Conservation (phyloP, 2,888 invertebrate genomes). For the Eupithecia vulgata region DNA sequence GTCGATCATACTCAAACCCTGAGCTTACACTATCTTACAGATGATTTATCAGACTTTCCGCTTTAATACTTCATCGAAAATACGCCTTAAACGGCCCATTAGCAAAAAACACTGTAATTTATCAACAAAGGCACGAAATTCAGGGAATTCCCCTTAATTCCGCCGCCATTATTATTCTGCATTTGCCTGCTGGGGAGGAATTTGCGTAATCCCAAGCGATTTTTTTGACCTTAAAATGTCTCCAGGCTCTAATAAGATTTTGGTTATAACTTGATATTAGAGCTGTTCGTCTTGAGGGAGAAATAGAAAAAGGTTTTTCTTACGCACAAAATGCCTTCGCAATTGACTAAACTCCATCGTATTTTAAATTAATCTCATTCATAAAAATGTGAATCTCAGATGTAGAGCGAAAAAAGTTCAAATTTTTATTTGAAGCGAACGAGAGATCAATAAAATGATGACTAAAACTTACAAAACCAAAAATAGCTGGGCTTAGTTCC, state of each 20-base stretch:
- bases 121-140: conserved; percentile 72
- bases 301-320: not conserved
- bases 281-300: conserved; percentile 1
- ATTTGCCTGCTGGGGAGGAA: conserved; percentile 68
- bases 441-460: too few relatives aligned
- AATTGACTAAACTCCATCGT: too few relatives aligned
- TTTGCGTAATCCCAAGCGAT: conserved; percentile 69
- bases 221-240: conserved; percentile 53
- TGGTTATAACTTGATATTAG: conserved; percentile 24
- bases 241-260: conserved; percentile 30
- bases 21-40: conserved; percentile 30
- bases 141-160: conserved; percentile 67
- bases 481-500: too few relatives aligned
- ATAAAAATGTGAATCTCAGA: not conserved
- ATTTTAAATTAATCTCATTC: not conserved
- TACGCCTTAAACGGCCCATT: conserved; percentile 65
- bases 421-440: too few relatives aligned
- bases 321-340: not conserved
- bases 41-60: conserved; percentile 41
- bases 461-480: too few relatives aligned
- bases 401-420: too few relatives aligned
- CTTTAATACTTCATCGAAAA: conserved; percentile 55
- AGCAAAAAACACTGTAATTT: conserved; percentile 77
- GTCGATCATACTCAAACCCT: not conserved
- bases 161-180: conserved; percentile 72